Evolutionary conservation across 2,888 invertebrate species (phyloP).

Genomic region (Diogma glabrata): DNA sequence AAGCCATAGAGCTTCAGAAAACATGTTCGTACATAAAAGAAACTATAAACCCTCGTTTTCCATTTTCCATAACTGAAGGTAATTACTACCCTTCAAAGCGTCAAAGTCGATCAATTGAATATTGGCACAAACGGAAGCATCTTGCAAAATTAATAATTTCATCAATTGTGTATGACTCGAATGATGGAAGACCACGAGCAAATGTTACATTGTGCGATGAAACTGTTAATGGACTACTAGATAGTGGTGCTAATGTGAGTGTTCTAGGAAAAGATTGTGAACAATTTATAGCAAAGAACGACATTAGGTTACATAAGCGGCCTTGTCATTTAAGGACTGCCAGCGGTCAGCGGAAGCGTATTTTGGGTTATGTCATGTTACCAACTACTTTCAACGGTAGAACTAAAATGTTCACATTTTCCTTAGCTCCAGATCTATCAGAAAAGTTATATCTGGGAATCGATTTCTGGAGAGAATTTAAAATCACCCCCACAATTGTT

Average conservation of each 20-base stretch:
- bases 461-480: background rate
- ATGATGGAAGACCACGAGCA: background rate
- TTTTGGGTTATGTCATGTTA: background rate
- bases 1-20: background rate
- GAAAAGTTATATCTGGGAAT: background rate
- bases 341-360: background rate
- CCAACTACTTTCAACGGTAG: background rate
- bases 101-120: background rate
- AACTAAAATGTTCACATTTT: background rate
- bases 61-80: background rate
- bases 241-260: background rate
- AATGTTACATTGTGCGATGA: background rate
- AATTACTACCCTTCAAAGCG: background rate
- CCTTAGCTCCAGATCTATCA: background rate
- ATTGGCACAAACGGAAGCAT: background rate
- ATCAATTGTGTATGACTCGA: background rate
- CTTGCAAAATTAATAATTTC: background rate
- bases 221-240: background rate
- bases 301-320: background rate
- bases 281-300: background rate
- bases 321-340: background rate
- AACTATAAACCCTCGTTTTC: too few relatives aligned
- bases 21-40: too few relatives aligned
- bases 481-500: background rate
- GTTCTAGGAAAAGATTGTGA: background rate